These are phyloP conservation scores for Marisa cornuarietis DNA, from an alignment of 1,140 invertebrate genomes.

Conservation along the genomic window DNA sequence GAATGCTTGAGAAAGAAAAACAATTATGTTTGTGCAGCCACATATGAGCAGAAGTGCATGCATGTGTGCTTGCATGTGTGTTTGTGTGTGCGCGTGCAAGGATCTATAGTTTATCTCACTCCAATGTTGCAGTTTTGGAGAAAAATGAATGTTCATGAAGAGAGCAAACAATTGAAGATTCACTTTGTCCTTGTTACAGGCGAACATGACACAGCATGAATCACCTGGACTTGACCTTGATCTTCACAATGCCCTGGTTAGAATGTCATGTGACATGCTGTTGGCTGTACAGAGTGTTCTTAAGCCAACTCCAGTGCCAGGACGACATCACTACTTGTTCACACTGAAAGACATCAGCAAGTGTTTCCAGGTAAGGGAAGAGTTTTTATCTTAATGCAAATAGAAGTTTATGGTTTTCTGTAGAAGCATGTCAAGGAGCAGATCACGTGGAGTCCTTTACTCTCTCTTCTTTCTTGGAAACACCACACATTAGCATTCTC, in stretches of 20 bases:
- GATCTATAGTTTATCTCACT: too few relatives aligned
- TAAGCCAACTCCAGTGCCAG: conserved; percentile 57
- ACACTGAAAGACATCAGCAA: conserved; percentile 62
- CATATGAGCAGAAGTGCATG: too few relatives aligned
- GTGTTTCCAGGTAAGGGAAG: conserved; percentile 61
- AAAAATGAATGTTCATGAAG: too few relatives aligned
- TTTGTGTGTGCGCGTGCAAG: too few relatives aligned
- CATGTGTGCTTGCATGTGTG: too few relatives aligned
- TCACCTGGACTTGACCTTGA: conserved; percentile 60
- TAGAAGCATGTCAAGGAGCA: background rate
- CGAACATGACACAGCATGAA: conserved; percentile 59
- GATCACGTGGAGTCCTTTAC: background rate
- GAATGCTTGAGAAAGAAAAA: background rate
- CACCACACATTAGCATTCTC: background rate
- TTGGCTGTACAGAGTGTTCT: conserved; percentile 57
- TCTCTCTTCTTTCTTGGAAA: background rate
- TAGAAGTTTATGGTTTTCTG: too few relatives aligned
- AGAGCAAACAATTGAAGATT: background rate
- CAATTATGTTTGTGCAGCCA: background rate
- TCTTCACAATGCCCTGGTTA: conserved; percentile 61
- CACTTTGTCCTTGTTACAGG: conserved; percentile 33
- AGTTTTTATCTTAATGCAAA: background rate
- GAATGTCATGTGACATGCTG: conserved; percentile 62
- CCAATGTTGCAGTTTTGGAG: too few relatives aligned
- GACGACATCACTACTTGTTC: conserved; percentile 64